Conservation (phyloP, 2,888 invertebrate genomes). For the Galeruca laticollis region DNA sequence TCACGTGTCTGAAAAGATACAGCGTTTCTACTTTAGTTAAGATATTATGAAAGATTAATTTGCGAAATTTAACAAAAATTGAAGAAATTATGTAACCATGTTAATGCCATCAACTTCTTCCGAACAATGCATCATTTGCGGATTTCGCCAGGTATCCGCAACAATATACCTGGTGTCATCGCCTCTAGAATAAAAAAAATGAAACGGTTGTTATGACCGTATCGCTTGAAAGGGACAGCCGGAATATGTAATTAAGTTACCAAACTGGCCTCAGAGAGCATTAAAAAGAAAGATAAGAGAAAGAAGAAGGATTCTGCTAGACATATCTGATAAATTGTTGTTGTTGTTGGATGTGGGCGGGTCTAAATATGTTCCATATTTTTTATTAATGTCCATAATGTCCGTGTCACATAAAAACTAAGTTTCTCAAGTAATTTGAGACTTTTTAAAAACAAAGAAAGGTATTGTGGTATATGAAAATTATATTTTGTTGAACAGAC, state of each 20-base stretch:
- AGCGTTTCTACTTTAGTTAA: no score
- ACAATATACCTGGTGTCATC: background rate
- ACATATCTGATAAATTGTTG: constrained; percentile 22
- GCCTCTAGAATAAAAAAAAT: constrained; percentile 8
- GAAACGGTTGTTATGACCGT: constrained; percentile 16
- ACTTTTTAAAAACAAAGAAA: background rate
- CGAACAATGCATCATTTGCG: background rate
- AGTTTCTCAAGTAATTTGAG: background rate
- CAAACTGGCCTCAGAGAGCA: constrained; percentile 33
- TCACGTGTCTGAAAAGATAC: no score
- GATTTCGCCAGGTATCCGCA: background rate
- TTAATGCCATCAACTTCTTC: background rate
- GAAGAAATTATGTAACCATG: background rate
- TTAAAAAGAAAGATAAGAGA: constrained; percentile 31
- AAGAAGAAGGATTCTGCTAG: constrained; percentile 11
- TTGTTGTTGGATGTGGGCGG: constrained; percentile 8
- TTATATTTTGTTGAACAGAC: no score
- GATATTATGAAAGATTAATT: no score
- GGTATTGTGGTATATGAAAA: background rate
- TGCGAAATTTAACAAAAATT: no score
- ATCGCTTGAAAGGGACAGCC: constrained; percentile 17
- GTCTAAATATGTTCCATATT: constrained; percentile 11
- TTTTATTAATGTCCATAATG: constrained; percentile 1
- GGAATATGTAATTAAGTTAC: constrained; percentile 41
- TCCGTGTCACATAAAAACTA: background rate